phyloP scores from a whole-genome alignment of 2,888 invertebrate species.

The Apoda limacodes region DNA sequence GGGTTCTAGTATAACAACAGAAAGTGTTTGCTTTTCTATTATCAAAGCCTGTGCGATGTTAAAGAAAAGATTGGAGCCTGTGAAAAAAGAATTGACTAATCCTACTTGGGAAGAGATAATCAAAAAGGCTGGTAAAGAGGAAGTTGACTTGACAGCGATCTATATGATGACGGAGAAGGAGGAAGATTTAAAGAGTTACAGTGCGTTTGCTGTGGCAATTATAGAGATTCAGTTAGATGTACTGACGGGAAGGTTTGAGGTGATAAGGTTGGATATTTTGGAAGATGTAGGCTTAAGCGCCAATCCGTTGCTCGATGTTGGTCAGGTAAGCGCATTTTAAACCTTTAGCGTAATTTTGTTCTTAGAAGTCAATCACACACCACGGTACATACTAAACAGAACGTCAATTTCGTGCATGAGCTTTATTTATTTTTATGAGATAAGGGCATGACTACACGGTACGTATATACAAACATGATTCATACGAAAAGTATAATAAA shows the following conservation, averaged over 20 bases:
- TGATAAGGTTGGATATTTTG: slow-evolving; percentile 72
- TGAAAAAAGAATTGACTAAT: slow-evolving; percentile 53
- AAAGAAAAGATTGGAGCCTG: slow-evolving; percentile 65
- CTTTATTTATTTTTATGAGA: background rate
- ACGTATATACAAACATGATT: too few relatives aligned
- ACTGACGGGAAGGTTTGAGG: slow-evolving; percentile 74
- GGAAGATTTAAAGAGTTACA: slow-evolving; percentile 58
- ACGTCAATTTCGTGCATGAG: too few relatives aligned
- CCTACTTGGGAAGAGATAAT: slow-evolving; percentile 72
- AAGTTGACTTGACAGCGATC: slow-evolving; percentile 71
- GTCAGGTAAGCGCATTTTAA: slow-evolving; percentile 59
- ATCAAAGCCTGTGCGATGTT: slow-evolving; percentile 72
- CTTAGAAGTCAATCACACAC: too few relatives aligned
- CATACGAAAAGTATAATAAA: too few relatives aligned
- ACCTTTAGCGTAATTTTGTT: too few relatives aligned
- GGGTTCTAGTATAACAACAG: slow-evolving; percentile 76
- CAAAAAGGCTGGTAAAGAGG: slow-evolving; percentile 56
- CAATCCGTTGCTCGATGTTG: slow-evolving; percentile 75
- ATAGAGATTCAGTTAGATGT: slow-evolving; percentile 78
- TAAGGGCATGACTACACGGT: too few relatives aligned
- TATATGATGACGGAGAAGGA: slow-evolving; percentile 71
- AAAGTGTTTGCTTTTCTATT: slow-evolving; percentile 66
- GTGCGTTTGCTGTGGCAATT: slow-evolving; percentile 70
- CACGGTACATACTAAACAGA: too few relatives aligned
- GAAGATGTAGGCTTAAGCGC: slow-evolving; percentile 77